These are phyloP conservation scores for Actenoides hombroni DNA, from an alignment of 2,113 vertebrate species.

Conservation along the genomic window DNA sequence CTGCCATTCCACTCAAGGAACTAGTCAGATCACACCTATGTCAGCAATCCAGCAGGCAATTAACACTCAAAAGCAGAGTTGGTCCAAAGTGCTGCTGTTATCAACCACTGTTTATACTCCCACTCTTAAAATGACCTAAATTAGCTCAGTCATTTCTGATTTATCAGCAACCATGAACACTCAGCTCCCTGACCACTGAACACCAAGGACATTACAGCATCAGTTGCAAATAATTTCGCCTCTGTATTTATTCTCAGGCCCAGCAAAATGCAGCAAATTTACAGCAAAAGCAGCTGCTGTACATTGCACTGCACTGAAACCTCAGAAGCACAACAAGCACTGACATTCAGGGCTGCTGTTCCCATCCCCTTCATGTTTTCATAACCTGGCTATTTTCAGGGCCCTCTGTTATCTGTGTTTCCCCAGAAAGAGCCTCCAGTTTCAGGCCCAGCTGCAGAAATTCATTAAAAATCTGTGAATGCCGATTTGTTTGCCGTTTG, in stretches of 20 bases:
- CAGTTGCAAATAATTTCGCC: neutral
- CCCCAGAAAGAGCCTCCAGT: conserved; percentile 6
- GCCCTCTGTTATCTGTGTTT: conserved; percentile 16
- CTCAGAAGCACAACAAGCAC: neutral
- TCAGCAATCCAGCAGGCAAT: neutral
- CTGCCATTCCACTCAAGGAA: neutral
- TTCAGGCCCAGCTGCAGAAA: conserved; percentile 51
- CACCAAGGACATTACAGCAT: conserved; percentile 2
- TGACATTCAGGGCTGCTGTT: neutral
- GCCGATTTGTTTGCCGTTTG: neutral
- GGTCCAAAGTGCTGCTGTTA: conserved; percentile 4
- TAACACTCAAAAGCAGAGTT: conserved; percentile 11
- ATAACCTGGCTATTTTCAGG: conserved; percentile 44
- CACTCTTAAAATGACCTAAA: conserved; percentile 27
- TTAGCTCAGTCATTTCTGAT: conserved; percentile 39
- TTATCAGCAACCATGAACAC: neutral
- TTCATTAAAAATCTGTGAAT: conserved; percentile 41
- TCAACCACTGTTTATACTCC: neutral
- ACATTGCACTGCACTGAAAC: neutral
- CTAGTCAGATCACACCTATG: conserved; percentile 1
- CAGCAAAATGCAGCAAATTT: neutral
- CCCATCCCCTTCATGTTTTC: neutral
- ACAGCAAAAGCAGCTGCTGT: neutral
- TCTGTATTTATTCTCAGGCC: neutral
- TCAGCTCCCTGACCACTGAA: neutral